phyloP scores from a whole-genome alignment of 2,113 vertebrate genomes.

The Cynocephalus volans region DNA sequence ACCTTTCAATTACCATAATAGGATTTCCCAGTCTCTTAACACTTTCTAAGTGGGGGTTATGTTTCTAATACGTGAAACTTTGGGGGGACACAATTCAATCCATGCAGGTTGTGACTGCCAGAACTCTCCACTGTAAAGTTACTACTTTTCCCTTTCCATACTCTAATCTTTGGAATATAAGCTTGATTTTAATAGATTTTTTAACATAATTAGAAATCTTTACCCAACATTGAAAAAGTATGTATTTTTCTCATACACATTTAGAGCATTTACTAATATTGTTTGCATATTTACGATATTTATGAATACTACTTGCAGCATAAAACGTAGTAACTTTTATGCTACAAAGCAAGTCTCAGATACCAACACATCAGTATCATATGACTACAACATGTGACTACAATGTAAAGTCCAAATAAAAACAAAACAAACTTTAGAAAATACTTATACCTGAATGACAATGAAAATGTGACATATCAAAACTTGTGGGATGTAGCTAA shows the following conservation, averaged over 20 bases:
- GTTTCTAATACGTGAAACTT: no score
- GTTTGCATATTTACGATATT: neutral
- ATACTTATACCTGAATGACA: neutral
- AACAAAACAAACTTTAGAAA: neutral
- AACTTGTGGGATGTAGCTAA: neutral
- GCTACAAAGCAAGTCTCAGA: slow-evolving; percentile 29
- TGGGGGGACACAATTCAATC: no score
- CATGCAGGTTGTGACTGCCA: neutral
- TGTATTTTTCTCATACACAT: slow-evolving; percentile 7
- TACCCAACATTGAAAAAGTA: neutral
- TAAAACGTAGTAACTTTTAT: neutral
- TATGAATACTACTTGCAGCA: neutral
- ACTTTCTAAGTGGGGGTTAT: no score
- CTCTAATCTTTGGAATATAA: slow-evolving; percentile 7
- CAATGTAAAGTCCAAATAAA: neutral
- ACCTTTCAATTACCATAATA: no score
- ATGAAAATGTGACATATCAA: neutral
- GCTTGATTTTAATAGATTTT: neutral
- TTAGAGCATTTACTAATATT: neutral
- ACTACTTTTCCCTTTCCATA: neutral
- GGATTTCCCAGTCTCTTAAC: no score
- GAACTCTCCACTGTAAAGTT: neutral
- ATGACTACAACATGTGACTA: neutral
- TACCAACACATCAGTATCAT: neutral
- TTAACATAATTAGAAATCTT: neutral